Evolutionary conservation across 2,113 vertebrate species (phyloP).

Genomic region (Prunella himalayana): DNA sequence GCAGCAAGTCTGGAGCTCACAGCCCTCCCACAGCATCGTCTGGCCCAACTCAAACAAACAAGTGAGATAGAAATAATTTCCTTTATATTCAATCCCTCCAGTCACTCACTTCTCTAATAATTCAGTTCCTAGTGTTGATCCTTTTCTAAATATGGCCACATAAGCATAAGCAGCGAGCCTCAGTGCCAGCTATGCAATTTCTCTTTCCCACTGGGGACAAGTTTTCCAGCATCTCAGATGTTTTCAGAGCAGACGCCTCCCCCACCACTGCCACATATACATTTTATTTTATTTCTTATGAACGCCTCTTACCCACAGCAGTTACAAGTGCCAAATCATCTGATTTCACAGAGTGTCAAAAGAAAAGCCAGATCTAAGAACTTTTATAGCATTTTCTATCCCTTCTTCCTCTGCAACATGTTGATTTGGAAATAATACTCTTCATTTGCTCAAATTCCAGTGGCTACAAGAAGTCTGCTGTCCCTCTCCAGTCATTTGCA

Average conservation of each 20-base stretch:
- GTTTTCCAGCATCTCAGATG: slow-evolving; percentile 49
- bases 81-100: neutral
- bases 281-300: slow-evolving; percentile 49
- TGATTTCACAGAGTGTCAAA: slow-evolving; percentile 29
- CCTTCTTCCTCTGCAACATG: neutral
- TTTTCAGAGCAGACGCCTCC: slow-evolving; percentile 41
- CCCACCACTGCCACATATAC: slow-evolving; percentile 31
- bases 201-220: slow-evolving; percentile 34
- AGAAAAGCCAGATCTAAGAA: slow-evolving; percentile 39
- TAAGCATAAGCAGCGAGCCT: neutral
- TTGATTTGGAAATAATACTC: neutral
- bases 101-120: slow-evolving; percentile 5
- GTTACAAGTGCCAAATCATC: slow-evolving; percentile 36
- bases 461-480: neutral
- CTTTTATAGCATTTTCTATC: neutral
- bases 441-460: neutral
- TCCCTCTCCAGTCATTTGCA: neutral
- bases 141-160: slow-evolving; percentile 32
- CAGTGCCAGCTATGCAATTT: slow-evolving; percentile 13
- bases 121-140: neutral
- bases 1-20: neutral
- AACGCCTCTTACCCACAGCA: slow-evolving; percentile 44
- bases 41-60: neutral
- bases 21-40: neutral
- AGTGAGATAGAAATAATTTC: neutral